A percentile compares a stretch with the other conserved stretches of the same genome.
phyloP scores from a whole-genome alignment of 2,888 invertebrate genomes.

The Phengaris arion region DNA sequence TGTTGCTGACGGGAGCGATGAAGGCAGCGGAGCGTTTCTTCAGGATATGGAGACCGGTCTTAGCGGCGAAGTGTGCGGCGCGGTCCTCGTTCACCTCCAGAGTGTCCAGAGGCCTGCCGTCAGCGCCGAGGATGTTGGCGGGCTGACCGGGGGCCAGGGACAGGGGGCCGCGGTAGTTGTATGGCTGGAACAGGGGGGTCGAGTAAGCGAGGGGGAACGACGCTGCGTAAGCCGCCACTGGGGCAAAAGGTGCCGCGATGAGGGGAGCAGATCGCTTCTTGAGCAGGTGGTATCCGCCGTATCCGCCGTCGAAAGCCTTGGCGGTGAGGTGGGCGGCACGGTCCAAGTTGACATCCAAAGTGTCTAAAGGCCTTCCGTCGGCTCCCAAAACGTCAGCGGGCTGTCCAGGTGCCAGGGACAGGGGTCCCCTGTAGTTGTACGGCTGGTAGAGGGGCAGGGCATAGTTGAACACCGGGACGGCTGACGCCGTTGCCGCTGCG shows the following conservation, averaged over 20 bases:
- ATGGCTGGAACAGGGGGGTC: constrained; percentile 47
- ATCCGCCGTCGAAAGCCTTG: constrained; percentile 54
- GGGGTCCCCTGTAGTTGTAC: constrained; percentile 62
- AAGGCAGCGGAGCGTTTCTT: constrained; percentile 54
- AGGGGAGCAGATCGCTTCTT: constrained; percentile 51
- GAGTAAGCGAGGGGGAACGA: constrained; percentile 44
- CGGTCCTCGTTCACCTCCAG: constrained; percentile 71
- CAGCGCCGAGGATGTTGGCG: constrained; percentile 65
- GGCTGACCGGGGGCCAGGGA: constrained; percentile 72
- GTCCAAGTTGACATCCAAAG: constrained; percentile 69
- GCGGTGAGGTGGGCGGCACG: constrained; percentile 66
- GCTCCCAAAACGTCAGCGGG: constrained; percentile 67
- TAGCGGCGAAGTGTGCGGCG: constrained; percentile 65
- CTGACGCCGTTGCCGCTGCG: constrained; percentile 74
- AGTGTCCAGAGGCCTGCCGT: constrained; percentile 70
- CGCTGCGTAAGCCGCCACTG: constrained; percentile 38
- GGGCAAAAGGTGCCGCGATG: constrained; percentile 36
- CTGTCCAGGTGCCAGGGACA: constrained; percentile 69
- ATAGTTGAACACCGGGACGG: constrained; percentile 13
- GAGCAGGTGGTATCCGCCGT: constrained; percentile 54
- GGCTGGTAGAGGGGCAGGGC: constrained; percentile 39
- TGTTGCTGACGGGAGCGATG: constrained; percentile 42
- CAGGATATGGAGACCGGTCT: constrained; percentile 57
- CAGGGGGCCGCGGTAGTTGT: constrained; percentile 64
- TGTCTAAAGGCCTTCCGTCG: constrained; percentile 71